Evolutionary conservation across 2,888 invertebrate genomes (phyloP).

Genomic region (Cosmia trapezina): DNA sequence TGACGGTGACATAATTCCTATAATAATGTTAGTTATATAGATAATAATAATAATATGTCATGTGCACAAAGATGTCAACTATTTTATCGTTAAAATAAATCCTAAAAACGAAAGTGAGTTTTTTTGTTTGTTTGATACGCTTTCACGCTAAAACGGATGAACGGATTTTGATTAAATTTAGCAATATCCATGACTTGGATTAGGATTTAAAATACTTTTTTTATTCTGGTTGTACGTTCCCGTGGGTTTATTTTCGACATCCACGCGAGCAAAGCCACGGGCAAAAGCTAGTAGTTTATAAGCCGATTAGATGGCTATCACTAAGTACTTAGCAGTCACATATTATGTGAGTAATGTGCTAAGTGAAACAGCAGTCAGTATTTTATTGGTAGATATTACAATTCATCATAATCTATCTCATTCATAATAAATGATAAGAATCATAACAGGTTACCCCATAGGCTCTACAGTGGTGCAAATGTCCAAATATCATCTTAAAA

Average conservation of each 20-base stretch:
- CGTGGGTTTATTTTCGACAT: too few relatives aligned
- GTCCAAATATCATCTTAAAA: conserved; percentile 18
- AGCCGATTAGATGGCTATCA: conserved; percentile 33
- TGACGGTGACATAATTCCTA: conserved; percentile 38
- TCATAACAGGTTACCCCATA: not conserved
- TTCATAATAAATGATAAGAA: not conserved
- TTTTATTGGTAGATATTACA: not conserved
- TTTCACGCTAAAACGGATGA: too few relatives aligned
- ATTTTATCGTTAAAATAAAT: conserved; percentile 34
- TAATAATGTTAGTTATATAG: conserved; percentile 22
- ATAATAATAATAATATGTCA: conserved; percentile 43
- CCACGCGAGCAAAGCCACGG: too few relatives aligned
- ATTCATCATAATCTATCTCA: too few relatives aligned
- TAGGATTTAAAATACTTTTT: too few relatives aligned
- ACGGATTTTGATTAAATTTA: too few relatives aligned
- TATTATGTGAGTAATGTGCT: not conserved
- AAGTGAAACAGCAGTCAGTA: not conserved
- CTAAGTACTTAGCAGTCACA: not conserved
- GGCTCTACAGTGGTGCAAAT: not conserved
- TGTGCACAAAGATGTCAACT: conserved; percentile 20
- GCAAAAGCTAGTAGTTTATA: not conserved
- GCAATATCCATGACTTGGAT: too few relatives aligned
- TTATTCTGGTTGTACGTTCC: too few relatives aligned
- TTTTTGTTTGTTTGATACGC: too few relatives aligned
- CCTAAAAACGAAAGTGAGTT: not conserved